Evolutionary conservation across 2,113 vertebrate species (phyloP).

Genomic region (Euleptes europaea): DNA sequence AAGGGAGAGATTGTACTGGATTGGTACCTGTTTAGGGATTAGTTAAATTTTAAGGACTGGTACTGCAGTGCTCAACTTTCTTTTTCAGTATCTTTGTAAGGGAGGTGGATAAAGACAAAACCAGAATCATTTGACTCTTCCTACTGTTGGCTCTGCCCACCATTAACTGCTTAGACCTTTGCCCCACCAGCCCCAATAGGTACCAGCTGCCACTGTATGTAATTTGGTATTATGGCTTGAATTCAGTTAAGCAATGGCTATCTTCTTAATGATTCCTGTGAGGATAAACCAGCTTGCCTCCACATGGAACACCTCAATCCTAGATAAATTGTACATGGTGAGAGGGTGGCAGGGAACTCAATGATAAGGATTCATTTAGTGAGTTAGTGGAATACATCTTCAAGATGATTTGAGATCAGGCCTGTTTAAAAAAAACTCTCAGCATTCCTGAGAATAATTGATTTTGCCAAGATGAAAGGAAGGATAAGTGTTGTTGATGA

Average conservation of each 20-base stretch:
- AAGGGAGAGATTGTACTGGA: too few species aligned
- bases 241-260: not conserved
- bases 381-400: constrained; percentile 22
- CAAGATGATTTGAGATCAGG: constrained; percentile 36
- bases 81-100: too few species aligned
- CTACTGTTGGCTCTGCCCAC: too few species aligned
- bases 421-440: constrained; percentile 30
- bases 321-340: not conserved
- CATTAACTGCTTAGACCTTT: too few species aligned
- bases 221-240: not conserved
- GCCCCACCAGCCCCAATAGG: too few species aligned
- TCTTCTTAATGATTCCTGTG: accelerated
- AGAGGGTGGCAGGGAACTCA: not conserved
- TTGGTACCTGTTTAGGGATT: too few species aligned
- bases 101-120: too few species aligned
- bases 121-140: too few species aligned
- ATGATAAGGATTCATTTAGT: not conserved
- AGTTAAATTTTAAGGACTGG: too few species aligned
- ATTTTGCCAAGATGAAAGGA: constrained; percentile 48
- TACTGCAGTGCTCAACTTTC: too few species aligned
- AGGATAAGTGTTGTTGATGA: constrained; percentile 40
- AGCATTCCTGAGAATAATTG: constrained; percentile 29
- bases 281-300: not conserved
- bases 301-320: not conserved
- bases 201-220: not conserved